Percentiles rank a stretch among this genome's conserved stretches.
phyloP scores from a whole-genome alignment of 2,888 invertebrate genomes.

The Watsonalla cultraria region DNA sequence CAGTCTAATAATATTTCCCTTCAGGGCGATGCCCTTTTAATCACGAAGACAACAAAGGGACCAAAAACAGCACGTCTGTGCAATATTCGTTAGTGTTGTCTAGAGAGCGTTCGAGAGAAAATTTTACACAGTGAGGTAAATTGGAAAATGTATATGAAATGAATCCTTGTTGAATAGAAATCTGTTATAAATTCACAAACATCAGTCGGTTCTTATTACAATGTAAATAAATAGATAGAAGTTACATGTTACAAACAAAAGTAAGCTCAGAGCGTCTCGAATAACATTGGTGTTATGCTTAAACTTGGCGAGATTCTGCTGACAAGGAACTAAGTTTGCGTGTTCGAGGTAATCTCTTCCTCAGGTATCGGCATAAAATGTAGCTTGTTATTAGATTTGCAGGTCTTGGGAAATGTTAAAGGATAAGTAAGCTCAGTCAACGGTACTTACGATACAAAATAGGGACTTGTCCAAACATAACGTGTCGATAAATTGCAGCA shows the following conservation, averaged over 20 bases:
- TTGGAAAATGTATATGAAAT: no score
- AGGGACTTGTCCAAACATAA: neutral
- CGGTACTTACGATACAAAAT: neutral
- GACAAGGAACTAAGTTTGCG: constrained; percentile 6
- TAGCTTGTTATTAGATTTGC: constrained; percentile 20
- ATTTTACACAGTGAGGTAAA: no score
- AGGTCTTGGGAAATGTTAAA: constrained; percentile 10
- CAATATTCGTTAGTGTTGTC: no score
- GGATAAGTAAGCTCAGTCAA: constrained; percentile 8
- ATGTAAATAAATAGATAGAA: constrained; percentile 9
- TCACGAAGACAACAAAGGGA: neutral
- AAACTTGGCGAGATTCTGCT: constrained; percentile 11
- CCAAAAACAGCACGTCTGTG: neutral
- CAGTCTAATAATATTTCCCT: neutral
- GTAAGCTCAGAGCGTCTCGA: constrained; percentile 9
- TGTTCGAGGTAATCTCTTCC: constrained; percentile 14
- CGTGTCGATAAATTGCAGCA: neutral
- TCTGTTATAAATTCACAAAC: constrained; percentile 8
- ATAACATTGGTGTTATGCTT: constrained; percentile 9
- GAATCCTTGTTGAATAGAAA: neutral
- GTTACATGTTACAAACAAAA: constrained; percentile 13
- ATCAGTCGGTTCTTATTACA: constrained; percentile 4
- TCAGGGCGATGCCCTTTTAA: neutral
- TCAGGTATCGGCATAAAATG: constrained; percentile 16
- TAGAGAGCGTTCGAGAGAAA: no score